Conservation (phyloP, 2,888 invertebrate genomes). For the Melieria crassipennis region DNA sequence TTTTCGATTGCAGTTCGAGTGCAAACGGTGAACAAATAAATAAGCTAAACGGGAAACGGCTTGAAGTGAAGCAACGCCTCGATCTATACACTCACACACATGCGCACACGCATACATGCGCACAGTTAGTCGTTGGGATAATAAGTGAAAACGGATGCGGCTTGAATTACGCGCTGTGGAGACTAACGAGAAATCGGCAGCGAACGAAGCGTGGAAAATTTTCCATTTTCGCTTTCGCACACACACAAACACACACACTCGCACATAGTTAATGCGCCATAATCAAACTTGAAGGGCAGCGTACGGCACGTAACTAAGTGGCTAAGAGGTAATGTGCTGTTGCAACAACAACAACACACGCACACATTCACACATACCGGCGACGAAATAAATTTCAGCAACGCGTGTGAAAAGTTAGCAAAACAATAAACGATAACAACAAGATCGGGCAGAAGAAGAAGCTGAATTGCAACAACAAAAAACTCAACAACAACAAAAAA, state of each 20-base stretch:
- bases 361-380: slow-evolving; percentile 39
- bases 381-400: slow-evolving; percentile 32
- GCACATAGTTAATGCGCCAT: no score
- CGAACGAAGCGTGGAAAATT: no score
- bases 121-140: background rate
- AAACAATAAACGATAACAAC: background rate
- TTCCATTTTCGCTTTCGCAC: no score
- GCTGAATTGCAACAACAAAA: slow-evolving; percentile 8
- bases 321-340: no score
- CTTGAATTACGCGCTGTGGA: no score
- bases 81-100: background rate
- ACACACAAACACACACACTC: no score
- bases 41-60: background rate
- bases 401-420: background rate
- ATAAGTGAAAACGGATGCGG: background rate
- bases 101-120: background rate
- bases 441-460: background rate
- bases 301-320: no score
- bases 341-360: background rate
- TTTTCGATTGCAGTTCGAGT: background rate
- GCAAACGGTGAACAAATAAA: background rate
- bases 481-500: background rate
- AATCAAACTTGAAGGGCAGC: no score
- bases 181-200: no score
- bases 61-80: background rate